A percentile compares a stretch with the other conserved stretches of the same genome.
These are phyloP conservation scores for Siphonodentalium dalli DNA, from an alignment of 2,888 invertebrate species.

Conservation along the genomic window DNA sequence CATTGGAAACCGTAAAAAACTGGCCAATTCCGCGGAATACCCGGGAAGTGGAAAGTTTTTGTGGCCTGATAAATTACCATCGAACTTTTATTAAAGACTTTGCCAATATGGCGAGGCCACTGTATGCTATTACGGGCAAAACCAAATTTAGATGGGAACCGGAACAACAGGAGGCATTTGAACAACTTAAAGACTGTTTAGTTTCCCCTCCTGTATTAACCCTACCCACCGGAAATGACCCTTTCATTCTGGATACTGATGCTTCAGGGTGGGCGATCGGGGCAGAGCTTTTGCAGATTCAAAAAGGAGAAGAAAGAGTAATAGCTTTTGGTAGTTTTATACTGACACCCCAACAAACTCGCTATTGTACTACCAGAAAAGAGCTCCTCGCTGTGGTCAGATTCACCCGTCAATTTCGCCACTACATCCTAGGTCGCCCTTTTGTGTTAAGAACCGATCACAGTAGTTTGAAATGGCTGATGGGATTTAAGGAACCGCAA, in stretches of 20 bases:
- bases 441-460: conserved; percentile 3
- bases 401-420: too few relatives aligned
- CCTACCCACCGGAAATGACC: background rate
- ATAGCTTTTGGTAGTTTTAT: background rate
- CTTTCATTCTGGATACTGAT: conserved; percentile 4
- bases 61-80: conserved; percentile 5
- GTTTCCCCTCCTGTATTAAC: background rate
- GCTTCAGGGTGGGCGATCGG: background rate
- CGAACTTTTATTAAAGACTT: conserved; percentile 5
- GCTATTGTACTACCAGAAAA: conserved; percentile 7
- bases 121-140: conserved; percentile 5
- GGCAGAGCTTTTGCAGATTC: conserved; percentile 2
- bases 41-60: conserved; percentile 3
- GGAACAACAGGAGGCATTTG: background rate
- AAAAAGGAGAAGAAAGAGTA: conserved; percentile 4
- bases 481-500: conserved; percentile 4
- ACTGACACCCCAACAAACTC: background rate
- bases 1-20: too few relatives aligned
- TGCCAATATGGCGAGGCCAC: conserved; percentile 6
- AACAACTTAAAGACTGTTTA: background rate
- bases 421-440: background rate
- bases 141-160: background rate
- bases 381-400: too few relatives aligned
- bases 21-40: background rate
- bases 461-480: conserved; percentile 1